phyloP scores from a whole-genome alignment of 2,113 vertebrate genomes.

The Corydoras sp. region DNA sequence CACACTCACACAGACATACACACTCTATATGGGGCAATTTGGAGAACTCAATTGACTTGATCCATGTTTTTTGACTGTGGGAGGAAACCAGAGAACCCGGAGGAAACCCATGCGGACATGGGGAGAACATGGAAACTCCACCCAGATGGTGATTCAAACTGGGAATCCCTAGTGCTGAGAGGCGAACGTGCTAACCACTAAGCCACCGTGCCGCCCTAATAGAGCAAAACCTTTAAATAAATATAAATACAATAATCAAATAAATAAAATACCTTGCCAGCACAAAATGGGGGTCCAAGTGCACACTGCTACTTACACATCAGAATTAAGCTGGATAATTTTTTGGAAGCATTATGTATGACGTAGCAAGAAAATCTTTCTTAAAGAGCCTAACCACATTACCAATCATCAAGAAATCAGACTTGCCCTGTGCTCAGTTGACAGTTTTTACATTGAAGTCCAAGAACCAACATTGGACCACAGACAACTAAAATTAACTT shows the following conservation, averaged over 20 bases:
- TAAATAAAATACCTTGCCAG: background rate
- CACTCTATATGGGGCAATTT: too few relatives aligned
- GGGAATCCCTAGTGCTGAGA: too few relatives aligned
- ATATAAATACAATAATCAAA: background rate
- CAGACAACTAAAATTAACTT: background rate
- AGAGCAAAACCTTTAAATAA: background rate
- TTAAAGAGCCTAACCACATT: background rate
- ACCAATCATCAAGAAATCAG: background rate
- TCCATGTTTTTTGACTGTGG: too few relatives aligned
- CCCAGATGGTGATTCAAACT: too few relatives aligned
- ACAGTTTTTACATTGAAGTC: background rate
- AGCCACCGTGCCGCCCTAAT: background rate
- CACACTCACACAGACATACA: too few relatives aligned
- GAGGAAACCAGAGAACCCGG: too few relatives aligned
- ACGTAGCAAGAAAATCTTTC: background rate
- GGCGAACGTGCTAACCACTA: too few relatives aligned
- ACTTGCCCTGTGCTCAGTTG: background rate
- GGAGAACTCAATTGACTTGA: too few relatives aligned
- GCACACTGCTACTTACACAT: background rate
- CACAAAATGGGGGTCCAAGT: background rate
- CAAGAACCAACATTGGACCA: background rate
- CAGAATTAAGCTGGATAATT: background rate
- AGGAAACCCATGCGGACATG: too few relatives aligned
- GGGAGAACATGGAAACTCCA: too few relatives aligned
- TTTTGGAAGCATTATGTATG: background rate